Evolutionary conservation across 2,113 vertebrate genomes (phyloP), one percentile per base, ranked within the genome.

Genomic region (Stegostoma tigrinum): DNA sequence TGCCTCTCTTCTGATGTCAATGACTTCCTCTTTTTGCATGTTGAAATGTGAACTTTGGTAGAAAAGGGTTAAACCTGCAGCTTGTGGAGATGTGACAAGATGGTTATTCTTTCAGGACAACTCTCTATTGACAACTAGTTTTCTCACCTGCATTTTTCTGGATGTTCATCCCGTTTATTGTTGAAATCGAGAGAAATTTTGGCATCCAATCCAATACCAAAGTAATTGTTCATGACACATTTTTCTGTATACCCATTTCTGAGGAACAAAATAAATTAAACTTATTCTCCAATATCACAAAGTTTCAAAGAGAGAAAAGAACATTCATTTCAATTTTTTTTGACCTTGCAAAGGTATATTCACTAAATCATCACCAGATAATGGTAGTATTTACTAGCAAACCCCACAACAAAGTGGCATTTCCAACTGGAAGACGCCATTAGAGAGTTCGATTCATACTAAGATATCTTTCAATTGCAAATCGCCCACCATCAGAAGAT

Each of bases 181-280:
- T 99, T 99, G 96, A 99, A 99, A 96, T 99, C 98, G 97, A 99
- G 97, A 95, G 98, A 99, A 96, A 99, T 99, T 96, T 99, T 99
- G 0, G 98, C 99, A 27, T 99, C 99, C 96, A 99, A 97, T 90
- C 99, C 99, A 10, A 99, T 99, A 95, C 99, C 99, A 86, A 99
- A 99, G 95, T 99, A 99, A 96, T 99, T 99, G 96, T 99, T 99
- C 99, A 99, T 99, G 83, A 99, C 99, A 95, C 99, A 99, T 86
- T 98, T 99, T 97, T 99, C 99, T 0, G 98, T 98, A 96, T 98
- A 99, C 96, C 97, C 98, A 95, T 99, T 98, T 96, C 99, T 99
- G 96, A 34, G 96, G 64, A 96, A 94, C 48, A 96, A 91, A 55
- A 55, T 86, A 48, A 30, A 95, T 95, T 30, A 15, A 75, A 48